Evolutionary conservation across 2,888 invertebrate genomes (phyloP).

Genomic region (Hydrotaea cyrtoneurina): DNA sequence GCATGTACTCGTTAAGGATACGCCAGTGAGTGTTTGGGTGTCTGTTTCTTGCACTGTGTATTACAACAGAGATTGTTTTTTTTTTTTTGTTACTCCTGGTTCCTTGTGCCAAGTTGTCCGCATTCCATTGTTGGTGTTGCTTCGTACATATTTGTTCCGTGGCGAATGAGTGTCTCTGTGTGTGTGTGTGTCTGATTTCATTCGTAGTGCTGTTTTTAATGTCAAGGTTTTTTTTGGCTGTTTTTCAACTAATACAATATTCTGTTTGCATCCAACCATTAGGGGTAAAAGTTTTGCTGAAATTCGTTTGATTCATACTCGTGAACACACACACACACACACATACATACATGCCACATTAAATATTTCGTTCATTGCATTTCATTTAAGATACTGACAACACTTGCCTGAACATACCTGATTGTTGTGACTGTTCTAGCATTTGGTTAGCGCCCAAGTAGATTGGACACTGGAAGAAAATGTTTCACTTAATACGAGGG

Average conservation of each 20-base stretch:
- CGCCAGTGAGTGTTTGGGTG: not conserved
- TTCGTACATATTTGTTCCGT: not conserved
- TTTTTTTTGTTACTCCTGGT: not conserved
- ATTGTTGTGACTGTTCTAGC: no score
- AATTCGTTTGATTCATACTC: not conserved
- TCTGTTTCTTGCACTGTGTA: not conserved
- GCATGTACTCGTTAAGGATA: conserved; percentile 3
- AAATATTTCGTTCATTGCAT: not conserved
- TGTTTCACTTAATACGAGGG: no score
- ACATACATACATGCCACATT: not conserved
- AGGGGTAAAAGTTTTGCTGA: conserved; percentile 22
- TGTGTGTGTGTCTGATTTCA: not conserved
- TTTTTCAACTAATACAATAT: conserved; percentile 50
- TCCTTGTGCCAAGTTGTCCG: conserved; percentile 35
- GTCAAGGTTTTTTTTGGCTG: conserved; percentile 63
- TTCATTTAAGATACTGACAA: not conserved
- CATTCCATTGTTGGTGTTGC: conserved; percentile 32
- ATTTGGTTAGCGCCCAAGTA: no score
- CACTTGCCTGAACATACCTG: not conserved
- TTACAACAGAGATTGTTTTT: conserved; percentile 1
- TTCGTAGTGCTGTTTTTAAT: conserved; percentile 36
- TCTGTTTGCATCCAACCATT: conserved; percentile 24
- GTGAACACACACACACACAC: not conserved
- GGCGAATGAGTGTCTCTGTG: not conserved
- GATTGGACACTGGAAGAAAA: no score